These are phyloP conservation scores for Cataglyphis altisquamis DNA, from an alignment of 2,888 invertebrate genomes.

Conservation along the genomic window DNA sequence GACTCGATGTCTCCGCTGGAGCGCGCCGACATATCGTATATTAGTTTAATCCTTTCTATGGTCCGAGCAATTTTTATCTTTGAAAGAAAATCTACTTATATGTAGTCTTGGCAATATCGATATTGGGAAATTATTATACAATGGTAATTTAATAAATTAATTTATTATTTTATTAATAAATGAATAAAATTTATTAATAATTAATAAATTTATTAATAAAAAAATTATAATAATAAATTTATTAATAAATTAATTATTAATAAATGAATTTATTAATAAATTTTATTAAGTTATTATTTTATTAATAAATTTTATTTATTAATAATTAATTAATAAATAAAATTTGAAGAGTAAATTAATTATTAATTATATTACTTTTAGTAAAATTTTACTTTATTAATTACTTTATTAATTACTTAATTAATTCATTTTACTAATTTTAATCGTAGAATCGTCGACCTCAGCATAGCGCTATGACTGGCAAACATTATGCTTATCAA, in stretches of 20 bases:
- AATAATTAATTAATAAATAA: neutral
- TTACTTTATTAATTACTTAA: neutral
- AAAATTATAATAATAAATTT: too few species aligned
- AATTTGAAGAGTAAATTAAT: neutral
- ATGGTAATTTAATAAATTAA: too few species aligned
- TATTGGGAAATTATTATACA: neutral
- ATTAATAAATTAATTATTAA: too few species aligned
- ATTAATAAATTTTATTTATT: too few species aligned
- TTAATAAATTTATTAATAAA: too few species aligned
- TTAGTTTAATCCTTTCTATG: slow-evolving; percentile 16
- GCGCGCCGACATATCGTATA: slow-evolving; percentile 20
- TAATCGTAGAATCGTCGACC: neutral
- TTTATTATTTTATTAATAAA: too few species aligned
- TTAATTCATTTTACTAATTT: neutral
- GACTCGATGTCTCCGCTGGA: slow-evolving; percentile 28
- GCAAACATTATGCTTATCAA: slow-evolving; percentile 8
- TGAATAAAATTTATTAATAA: too few species aligned
- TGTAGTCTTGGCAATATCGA: neutral
- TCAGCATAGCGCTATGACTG: neutral
- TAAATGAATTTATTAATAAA: too few species aligned
- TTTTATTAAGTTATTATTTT: too few species aligned
- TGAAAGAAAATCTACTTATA: neutral
- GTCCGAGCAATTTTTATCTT: neutral
- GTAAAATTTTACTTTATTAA: neutral
- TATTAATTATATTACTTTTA: neutral